These are phyloP conservation scores for Agonopterix arenella DNA, from an alignment of 2,888 invertebrate species.

Conservation along the genomic window DNA sequence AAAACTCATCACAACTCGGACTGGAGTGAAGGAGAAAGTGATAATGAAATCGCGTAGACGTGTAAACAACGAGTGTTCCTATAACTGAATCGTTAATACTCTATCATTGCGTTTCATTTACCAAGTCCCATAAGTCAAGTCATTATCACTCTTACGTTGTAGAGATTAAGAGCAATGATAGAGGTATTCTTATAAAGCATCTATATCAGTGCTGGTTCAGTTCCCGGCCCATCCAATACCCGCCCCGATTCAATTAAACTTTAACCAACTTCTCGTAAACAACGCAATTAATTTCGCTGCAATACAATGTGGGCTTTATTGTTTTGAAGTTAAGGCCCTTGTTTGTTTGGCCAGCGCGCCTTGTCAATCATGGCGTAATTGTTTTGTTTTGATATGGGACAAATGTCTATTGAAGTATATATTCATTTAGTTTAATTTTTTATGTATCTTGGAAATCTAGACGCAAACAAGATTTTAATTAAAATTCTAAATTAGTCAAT, in stretches of 20 bases:
- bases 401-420: neutral
- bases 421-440: too few species aligned
- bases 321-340: neutral
- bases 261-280: conserved; percentile 70
- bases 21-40: conserved; percentile 12
- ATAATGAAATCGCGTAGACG: conserved; percentile 39
- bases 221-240: conserved; percentile 10
- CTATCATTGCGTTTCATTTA: conserved; percentile 29
- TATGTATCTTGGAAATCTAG: too few species aligned
- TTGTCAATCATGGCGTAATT: conserved; percentile 49
- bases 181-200: too few species aligned
- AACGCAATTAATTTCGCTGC: conserved; percentile 53
- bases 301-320: conserved; percentile 36
- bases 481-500: too few species aligned
- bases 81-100: conserved; percentile 52
- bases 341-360: conserved; percentile 11
- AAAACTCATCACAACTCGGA: conserved; percentile 2
- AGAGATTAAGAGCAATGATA: too few species aligned
- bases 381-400: conserved; percentile 44
- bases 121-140: too few species aligned
- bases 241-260: conserved; percentile 69
- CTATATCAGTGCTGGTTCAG: conserved; percentile 26
- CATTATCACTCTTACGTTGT: too few species aligned
- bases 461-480: too few species aligned
- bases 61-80: conserved; percentile 46